Conservation (phyloP, 2,113 vertebrate species). For the Hiodon tergisus region DNA sequence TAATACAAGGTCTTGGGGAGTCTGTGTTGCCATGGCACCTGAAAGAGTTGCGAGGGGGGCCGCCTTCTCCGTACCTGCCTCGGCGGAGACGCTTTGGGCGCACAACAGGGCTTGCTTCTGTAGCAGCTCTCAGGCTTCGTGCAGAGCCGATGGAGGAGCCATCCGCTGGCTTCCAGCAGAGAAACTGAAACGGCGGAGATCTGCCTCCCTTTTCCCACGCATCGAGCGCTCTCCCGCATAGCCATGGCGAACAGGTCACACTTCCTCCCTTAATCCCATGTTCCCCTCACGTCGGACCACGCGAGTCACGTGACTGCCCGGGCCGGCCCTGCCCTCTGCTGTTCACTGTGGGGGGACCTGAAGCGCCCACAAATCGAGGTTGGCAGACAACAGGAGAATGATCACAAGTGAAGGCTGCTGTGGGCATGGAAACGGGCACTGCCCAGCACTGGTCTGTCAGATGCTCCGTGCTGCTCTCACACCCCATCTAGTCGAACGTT, state of each 20-base stretch:
- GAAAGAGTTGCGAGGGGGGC: background rate
- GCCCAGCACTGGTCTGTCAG: background rate
- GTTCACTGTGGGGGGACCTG: background rate
- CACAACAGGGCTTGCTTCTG: background rate
- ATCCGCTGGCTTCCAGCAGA: too few species aligned
- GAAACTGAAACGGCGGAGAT: too few species aligned
- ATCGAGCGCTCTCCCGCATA: too few species aligned
- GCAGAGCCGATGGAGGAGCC: background rate
- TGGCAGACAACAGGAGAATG: background rate
- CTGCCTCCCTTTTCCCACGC: too few species aligned
- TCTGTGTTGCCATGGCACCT: slow-evolving; percentile 8
- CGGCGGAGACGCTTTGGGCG: background rate
- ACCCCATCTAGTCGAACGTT: too few species aligned
- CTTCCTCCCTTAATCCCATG: too few species aligned
- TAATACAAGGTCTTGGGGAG: background rate
- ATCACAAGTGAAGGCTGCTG: too few species aligned
- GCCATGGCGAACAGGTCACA: too few species aligned
- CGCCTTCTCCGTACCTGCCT: background rate
- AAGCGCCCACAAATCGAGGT: background rate
- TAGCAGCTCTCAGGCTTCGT: background rate
- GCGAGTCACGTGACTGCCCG: too few species aligned
- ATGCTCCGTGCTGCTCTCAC: background rate
- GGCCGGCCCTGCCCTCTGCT: slow-evolving; percentile 5
- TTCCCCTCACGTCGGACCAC: too few species aligned
- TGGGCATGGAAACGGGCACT: background rate